Evolutionary conservation across 2,888 invertebrate genomes (phyloP).

Genomic region (Ptychoptera albimana): DNA sequence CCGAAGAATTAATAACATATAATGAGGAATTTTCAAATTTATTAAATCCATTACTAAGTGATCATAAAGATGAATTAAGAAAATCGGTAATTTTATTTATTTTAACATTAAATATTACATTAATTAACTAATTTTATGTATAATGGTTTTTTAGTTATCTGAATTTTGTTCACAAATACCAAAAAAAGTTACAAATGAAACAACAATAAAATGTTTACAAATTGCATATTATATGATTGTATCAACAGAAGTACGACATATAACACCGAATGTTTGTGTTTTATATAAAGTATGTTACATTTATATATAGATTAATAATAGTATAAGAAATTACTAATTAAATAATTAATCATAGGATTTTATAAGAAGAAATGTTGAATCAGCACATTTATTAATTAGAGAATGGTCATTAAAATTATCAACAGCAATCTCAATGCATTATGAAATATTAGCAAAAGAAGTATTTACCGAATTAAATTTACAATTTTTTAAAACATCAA

Average conservation of each 20-base stretch:
- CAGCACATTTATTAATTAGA: slow-evolving; percentile 38
- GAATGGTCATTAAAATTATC: slow-evolving; percentile 54
- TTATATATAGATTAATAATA: no score
- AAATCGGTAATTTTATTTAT: no score
- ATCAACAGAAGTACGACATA: slow-evolving; percentile 29
- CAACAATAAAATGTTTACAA: slow-evolving; percentile 38
- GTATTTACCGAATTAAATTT: slow-evolving; percentile 24
- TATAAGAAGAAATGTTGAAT: slow-evolving; percentile 31
- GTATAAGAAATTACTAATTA: no score
- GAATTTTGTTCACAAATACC: slow-evolving; percentile 5
- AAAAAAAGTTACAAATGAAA: slow-evolving; percentile 26
- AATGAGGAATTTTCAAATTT: slow-evolving; percentile 23
- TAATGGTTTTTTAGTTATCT: no score
- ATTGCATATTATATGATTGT: slow-evolving; percentile 38
- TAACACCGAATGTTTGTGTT: slow-evolving; percentile 34
- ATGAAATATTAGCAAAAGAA: slow-evolving; percentile 51
- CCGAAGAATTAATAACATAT: slow-evolving; percentile 31
- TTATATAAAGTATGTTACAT: slow-evolving; percentile 18
- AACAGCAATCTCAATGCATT: slow-evolving; percentile 55
- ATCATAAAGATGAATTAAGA: no score
- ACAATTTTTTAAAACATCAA: slow-evolving; percentile 27
- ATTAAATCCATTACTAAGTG: slow-evolving; percentile 19
- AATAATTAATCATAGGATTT: slow-evolving; percentile 20
- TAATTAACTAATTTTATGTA: no score
- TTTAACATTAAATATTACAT: no score